A percentile compares a stretch with the other conserved stretches of the same genome.
These are phyloP conservation scores for Drosophila anomelani DNA, from an alignment of 2,888 invertebrate genomes.

Conservation along the genomic window DNA sequence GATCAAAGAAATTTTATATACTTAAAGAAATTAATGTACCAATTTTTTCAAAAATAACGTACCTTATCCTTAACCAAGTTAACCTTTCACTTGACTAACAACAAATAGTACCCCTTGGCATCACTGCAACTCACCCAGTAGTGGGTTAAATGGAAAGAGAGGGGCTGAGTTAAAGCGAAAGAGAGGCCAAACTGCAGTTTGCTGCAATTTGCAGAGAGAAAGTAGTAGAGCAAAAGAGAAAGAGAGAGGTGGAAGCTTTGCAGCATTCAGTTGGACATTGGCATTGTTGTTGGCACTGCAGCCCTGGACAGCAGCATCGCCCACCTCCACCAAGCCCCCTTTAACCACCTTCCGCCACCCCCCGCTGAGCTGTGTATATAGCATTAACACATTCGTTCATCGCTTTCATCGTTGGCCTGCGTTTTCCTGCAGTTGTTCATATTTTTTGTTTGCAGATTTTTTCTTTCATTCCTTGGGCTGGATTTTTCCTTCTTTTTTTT, in stretches of 20 bases:
- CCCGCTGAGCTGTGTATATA: conserved; percentile 53
- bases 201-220: conserved; percentile 72
- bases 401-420: conserved; percentile 60
- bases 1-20: not conserved
- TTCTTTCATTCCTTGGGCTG: conserved; percentile 55
- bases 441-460: conserved; percentile 58
- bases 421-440: conserved; percentile 73
- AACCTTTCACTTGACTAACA: not conserved
- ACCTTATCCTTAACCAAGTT: not conserved
- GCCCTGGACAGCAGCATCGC: conserved; percentile 36
- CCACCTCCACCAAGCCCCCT: not conserved
- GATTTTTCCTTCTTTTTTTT: conserved; percentile 24
- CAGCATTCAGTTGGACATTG: conserved; percentile 45
- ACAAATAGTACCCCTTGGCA: conserved; percentile 14
- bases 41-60: not conserved
- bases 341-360: not conserved
- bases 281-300: conserved; percentile 42
- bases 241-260: conserved; percentile 35
- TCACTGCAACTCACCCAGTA: conserved; percentile 22
- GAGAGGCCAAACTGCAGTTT: conserved; percentile 54
- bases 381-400: conserved; percentile 76
- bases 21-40: not conserved
- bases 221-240: not conserved
- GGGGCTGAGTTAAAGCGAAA: conserved; percentile 1
- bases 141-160: conserved; percentile 21